phyloP scores from a whole-genome alignment of 2,888 invertebrate genomes.

The Caenorhabditis virilis region DNA sequence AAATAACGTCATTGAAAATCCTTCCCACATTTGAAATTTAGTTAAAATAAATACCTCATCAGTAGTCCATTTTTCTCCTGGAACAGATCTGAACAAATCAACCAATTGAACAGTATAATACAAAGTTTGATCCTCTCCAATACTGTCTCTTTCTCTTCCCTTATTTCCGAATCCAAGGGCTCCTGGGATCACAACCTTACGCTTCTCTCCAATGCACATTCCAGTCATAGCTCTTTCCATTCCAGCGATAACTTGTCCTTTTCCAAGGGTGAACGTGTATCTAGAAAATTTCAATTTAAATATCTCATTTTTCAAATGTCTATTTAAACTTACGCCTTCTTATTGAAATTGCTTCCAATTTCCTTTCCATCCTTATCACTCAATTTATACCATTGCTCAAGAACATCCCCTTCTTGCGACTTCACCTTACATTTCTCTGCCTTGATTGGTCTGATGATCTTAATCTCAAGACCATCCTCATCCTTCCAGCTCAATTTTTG shows the following conservation, averaged over 20 bases:
- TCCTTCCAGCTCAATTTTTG: slow-evolving; percentile 66
- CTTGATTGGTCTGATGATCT: slow-evolving; percentile 65
- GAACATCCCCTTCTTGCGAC: slow-evolving; percentile 54
- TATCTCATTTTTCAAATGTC: background rate
- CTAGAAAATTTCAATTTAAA: slow-evolving; percentile 2
- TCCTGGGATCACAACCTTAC: slow-evolving; percentile 67
- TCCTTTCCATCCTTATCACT: slow-evolving; percentile 67
- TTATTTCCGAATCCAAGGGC: slow-evolving; percentile 62
- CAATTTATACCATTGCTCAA: slow-evolving; percentile 67
- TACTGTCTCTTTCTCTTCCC: slow-evolving; percentile 58
- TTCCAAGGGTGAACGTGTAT: slow-evolving; percentile 66
- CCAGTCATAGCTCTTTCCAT: slow-evolving; percentile 67
- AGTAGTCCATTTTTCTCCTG: slow-evolving; percentile 65
- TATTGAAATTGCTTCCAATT: slow-evolving; percentile 67
- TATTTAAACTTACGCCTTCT: slow-evolving; percentile 60
- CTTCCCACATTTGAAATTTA: too few species aligned
- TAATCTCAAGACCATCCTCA: slow-evolving; percentile 63
- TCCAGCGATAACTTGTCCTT: slow-evolving; percentile 64
- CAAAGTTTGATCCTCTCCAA: slow-evolving; percentile 61
- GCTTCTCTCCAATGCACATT: slow-evolving; percentile 68
- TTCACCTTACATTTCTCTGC: slow-evolving; percentile 66
- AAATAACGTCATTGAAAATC: slow-evolving; percentile 7
- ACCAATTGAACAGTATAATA: slow-evolving; percentile 68
- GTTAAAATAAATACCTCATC: slow-evolving; percentile 64
- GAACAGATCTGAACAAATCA: slow-evolving; percentile 64